Evolutionary conservation across 1,140 invertebrate species (phyloP), one percentile per base, ranked within the genome.

Genomic region (Drosophila navojoa): DNA sequence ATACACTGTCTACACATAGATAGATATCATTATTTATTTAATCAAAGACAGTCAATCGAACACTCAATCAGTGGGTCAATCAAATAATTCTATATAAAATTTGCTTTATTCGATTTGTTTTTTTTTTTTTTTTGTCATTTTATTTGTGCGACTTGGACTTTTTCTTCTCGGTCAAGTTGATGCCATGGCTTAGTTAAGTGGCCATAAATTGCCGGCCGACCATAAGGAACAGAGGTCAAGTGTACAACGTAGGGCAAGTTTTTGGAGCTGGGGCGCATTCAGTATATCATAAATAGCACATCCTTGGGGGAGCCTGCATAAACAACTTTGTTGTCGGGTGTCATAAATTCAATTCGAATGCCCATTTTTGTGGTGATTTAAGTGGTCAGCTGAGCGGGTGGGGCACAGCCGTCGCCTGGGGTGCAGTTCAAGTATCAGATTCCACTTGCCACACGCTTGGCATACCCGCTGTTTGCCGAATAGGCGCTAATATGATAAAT

Each of bases 291-390:
- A 86, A 86, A 87, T 87, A 77, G 71, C 69, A 82, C 54, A 71
- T 80, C 77, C 77, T 85, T 71, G 47, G 73, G 81, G 71, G 35
- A 50, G 10, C 16, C 16, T 13, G 45, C 22, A 59, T 45, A 71
- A 54, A 59, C 70, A 84, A 84, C 58, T 76, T 82, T 68, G 71
- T 66, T 50, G 63, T 74, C 22, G 54, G 77, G 84, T 89, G 84
- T 90, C 84, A 89, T 89, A 89, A 89, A 89, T 89, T 89, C 77
- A 89, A 89, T 89, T 89, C 85, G 84, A 89, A 90, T 89, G 80
- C 69, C 80, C 76, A 80, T 90, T 89, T 81, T 78, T 85, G 84
- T 89, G 84, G 85, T 89, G 80, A 89, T 84, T 89, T 87, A 87
- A 87, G 84, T 87, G 84, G 84, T 89, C 85, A 89, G n/a, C 9